These are phyloP conservation scores for Oophaga sylvatica DNA, from an alignment of 2,797 vertebrate genomes.

Conservation along the genomic window DNA sequence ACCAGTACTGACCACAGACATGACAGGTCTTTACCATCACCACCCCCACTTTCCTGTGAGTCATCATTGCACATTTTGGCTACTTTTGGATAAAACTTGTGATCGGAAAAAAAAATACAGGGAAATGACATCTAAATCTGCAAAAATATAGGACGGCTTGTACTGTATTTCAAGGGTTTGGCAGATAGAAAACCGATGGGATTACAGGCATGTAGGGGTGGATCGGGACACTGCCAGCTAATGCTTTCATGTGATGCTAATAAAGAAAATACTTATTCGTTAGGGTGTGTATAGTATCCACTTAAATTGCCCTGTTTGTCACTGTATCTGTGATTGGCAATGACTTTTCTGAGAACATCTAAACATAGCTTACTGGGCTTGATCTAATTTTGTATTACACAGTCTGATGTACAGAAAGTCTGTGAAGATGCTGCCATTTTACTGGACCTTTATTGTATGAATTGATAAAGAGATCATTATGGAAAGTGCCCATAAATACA, in stretches of 20 bases:
- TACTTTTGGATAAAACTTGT: constrained; percentile 17
- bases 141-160: constrained; percentile 20
- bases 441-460: too few relatives aligned
- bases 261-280: not conserved
- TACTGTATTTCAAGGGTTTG: not conserved
- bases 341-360: not conserved
- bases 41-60: constrained; percentile 38
- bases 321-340: not conserved
- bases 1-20: constrained; percentile 21
- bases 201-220: constrained; percentile 10
- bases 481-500: not conserved
- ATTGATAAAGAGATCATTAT: not conserved
- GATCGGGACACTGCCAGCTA: not conserved
- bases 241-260: not conserved
- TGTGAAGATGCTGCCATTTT: not conserved
- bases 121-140: constrained; percentile 17
- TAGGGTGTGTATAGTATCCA: not conserved
- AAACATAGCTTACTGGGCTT: not conserved
- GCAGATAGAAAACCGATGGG: not conserved
- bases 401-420: not conserved
- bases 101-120: constrained; percentile 20
- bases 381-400: not conserved
- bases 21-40: constrained; percentile 18
- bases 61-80: constrained; percentile 13
- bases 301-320: not conserved